Evolutionary conservation across 2,113 vertebrate genomes (phyloP).

Genomic region (Atlantisia rogersi): DNA sequence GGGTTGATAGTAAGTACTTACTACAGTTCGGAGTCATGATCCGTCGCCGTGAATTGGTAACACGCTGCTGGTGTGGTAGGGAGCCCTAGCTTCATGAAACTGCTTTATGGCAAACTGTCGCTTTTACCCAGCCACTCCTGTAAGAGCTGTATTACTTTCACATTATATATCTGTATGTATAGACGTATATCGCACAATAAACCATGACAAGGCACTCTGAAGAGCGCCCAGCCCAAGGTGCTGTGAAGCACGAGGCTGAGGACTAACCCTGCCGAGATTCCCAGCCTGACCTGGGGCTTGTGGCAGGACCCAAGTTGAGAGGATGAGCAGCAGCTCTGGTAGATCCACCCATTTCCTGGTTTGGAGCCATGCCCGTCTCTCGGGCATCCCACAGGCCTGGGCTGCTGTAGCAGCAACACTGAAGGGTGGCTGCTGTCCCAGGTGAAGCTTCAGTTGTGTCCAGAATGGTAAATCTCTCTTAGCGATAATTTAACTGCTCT

Average conservation of each 20-base stretch:
- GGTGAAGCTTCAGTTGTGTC: not conserved
- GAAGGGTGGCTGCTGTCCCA: not conserved
- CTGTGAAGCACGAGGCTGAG: not conserved
- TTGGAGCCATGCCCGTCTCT: not conserved
- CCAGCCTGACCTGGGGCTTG: not conserved
- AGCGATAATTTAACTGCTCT: not conserved
- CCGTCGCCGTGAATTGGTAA: not conserved
- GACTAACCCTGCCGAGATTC: not conserved
- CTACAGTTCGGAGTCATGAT: not conserved
- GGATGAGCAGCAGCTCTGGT: not conserved
- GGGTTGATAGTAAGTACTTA: not conserved
- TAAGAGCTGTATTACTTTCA: not conserved
- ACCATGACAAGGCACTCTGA: not conserved
- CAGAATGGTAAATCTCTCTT: not conserved
- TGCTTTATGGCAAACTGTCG: not conserved
- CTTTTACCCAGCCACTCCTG: not conserved
- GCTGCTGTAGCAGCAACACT: not conserved
- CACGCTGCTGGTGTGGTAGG: not conserved
- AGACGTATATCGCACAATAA: not conserved
- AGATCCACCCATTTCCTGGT: not conserved
- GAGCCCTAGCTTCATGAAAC: not conserved
- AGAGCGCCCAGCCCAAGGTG: not conserved
- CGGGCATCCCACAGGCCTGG: fast-evolving
- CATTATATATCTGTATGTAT: fast-evolving
- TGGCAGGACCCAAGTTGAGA: not conserved